Percentiles rank a stretch among this genome's conserved stretches.
Evolutionary conservation across 2,797 vertebrate species (phyloP).

Genomic region (Harpagifer antarcticus): DNA sequence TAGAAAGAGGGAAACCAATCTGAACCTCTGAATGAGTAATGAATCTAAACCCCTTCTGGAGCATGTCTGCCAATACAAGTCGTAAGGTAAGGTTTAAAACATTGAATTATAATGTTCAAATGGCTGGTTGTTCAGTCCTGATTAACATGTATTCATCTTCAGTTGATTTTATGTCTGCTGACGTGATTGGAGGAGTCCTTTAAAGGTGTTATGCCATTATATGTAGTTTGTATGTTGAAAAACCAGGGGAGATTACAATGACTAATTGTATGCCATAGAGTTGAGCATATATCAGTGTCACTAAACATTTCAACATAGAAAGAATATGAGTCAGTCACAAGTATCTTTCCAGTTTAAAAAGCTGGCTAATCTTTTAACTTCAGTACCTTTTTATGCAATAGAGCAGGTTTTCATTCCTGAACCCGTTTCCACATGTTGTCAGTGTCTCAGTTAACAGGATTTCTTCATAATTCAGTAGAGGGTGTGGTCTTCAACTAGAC

Average conservation of each 20-base stretch:
- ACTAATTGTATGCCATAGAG: background rate
- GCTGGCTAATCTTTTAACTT: background rate
- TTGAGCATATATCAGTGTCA: background rate
- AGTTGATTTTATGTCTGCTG: background rate
- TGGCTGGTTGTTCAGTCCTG: background rate
- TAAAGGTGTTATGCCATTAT: background rate
- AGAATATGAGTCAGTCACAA: background rate
- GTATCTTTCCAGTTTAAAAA: background rate
- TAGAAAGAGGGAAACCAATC: conserved; percentile 64
- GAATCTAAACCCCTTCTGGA: conserved; percentile 99
- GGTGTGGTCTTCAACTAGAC: background rate
- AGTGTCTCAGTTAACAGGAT: conserved; percentile 13
- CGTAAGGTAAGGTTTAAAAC: conserved; percentile 89
- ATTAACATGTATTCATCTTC: background rate
- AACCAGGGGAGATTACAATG: background rate
- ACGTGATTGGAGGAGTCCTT: background rate
- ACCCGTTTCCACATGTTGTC: background rate
- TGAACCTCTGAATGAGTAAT: conserved; percentile 87
- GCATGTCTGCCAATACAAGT: conserved; percentile 93
- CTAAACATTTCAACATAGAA: background rate
- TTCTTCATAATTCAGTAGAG: background rate
- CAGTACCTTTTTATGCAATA: background rate
- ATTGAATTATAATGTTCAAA: no score
- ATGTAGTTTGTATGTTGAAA: background rate
- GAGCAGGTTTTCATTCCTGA: background rate